phyloP scores from a whole-genome alignment of 2,888 invertebrate species.

The Vanessa cardui region DNA sequence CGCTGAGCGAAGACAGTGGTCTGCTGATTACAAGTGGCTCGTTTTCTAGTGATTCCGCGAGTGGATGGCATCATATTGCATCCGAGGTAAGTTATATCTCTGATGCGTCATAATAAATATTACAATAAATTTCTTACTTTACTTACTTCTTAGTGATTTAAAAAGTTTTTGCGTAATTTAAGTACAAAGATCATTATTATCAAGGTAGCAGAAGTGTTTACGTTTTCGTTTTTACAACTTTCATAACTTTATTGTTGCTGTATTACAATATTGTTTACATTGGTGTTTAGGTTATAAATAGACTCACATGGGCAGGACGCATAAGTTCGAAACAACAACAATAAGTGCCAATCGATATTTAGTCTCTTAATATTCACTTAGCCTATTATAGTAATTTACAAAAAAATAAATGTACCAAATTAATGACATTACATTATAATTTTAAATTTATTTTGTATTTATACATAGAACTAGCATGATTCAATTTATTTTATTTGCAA shows the following conservation, averaged over 20 bases:
- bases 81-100: conserved; percentile 82
- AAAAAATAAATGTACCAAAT: background rate
- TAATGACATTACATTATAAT: background rate
- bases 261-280: conserved; percentile 24
- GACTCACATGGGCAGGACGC: conserved; percentile 16
- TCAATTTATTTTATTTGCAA: background rate
- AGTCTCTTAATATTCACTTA: background rate
- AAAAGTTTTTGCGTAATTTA: conserved; percentile 32
- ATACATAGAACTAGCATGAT: background rate
- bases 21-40: conserved; percentile 88
- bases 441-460: background rate
- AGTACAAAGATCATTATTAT: conserved; percentile 21
- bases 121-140: conserved; percentile 15
- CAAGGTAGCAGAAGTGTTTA: conserved; percentile 17
- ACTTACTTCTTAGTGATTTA: conserved; percentile 19
- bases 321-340: conserved; percentile 28
- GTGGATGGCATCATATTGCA: conserved; percentile 85
- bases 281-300: conserved; percentile 32
- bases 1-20: conserved; percentile 89
- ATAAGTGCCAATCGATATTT: conserved; percentile 6
- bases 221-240: conserved; percentile 12
- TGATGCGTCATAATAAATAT: conserved; percentile 29
- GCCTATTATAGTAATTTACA: background rate
- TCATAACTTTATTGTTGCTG: conserved; percentile 11
- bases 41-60: conserved; percentile 88